Evolutionary conservation across 2,797 vertebrate species (phyloP).

Genomic region (Gastrophryne carolinensis): DNA sequence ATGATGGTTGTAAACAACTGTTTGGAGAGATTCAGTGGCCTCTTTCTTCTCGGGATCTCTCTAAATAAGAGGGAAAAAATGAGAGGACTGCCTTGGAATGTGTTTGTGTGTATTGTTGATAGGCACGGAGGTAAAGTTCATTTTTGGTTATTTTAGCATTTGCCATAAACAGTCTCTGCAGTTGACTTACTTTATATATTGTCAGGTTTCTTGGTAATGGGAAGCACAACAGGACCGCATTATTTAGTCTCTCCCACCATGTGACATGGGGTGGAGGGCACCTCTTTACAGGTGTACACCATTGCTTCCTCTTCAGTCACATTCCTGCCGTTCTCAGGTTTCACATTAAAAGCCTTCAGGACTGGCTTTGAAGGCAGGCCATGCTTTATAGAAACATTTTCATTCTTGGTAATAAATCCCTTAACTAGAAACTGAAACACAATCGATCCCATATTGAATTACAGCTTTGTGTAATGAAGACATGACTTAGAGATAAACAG

Average conservation of each 20-base stretch:
- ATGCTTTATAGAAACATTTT: background rate
- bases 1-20: conserved; percentile 45
- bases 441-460: conserved; percentile 3
- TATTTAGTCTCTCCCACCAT: no score
- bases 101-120: background rate
- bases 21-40: conserved; percentile 26
- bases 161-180: no score
- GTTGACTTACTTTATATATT: no score
- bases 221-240: no score
- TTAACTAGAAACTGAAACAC: background rate
- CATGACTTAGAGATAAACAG: background rate
- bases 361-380: background rate
- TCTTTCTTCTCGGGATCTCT: conserved; percentile 30
- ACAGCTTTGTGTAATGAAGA: background rate
- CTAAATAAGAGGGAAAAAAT: conserved; percentile 44
- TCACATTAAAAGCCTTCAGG: background rate
- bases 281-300: background rate
- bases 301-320: background rate
- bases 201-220: no score
- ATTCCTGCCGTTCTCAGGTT: background rate
- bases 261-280: background rate
- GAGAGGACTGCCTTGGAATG: conserved; percentile 20
- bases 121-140: background rate
- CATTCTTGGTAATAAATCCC: background rate
- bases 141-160: background rate